Evolutionary conservation across 2,113 vertebrate species (phyloP), one percentile per base, ranked within the genome.

Genomic region (Nothobranchius kuhntae): DNA sequence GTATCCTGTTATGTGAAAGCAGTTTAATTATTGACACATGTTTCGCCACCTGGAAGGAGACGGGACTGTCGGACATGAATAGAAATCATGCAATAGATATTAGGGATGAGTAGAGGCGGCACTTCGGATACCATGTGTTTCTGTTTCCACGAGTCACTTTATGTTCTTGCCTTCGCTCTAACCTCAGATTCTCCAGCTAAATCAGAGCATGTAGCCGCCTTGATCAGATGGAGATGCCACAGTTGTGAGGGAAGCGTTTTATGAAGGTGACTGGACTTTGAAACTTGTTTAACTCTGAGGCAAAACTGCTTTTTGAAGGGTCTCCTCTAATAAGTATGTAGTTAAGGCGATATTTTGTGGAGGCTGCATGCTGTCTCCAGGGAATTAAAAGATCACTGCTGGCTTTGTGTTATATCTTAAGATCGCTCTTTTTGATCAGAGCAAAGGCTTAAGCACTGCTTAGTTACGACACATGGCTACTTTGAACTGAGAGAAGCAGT

Each of bases 1-100:
- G 87, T 91, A 90, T 92, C 88, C 87, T 92, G 91, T 92, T 92
- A 91, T 88, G 90, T 90, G 91, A 93, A 93, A 89, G 87, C 89
- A 80, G 89, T 91, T 91, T 92, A 93, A 93, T 92, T 91, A 91
- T 91, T 92, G 92, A 92, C 92, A 92, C 92, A 91, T 91, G 91
- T 92, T 91, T 90, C 81, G 90, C 91, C 92, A 93, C 91, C 89
- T 93, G 92, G 89, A 88, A 77, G 83, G 77, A 86, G 88, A 84
- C 65, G 63, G 82, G 84, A 86, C 80, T 70, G 85, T 87, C 61
- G 82, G 84, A 89, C 87, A 80, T 86, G 87, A 89, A 90, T 88
- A 84, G 88, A 80, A 85, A 89, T 86, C 66, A 62, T 82, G 85
- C 83, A 86, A 89, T 86, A 85, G 85, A 86, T 78, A 66, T 77